A percentile compares a stretch with the other conserved stretches of the same genome.
Conservation (phyloP, 2,113 vertebrate species). For the Manacus vitellinus region DNA sequence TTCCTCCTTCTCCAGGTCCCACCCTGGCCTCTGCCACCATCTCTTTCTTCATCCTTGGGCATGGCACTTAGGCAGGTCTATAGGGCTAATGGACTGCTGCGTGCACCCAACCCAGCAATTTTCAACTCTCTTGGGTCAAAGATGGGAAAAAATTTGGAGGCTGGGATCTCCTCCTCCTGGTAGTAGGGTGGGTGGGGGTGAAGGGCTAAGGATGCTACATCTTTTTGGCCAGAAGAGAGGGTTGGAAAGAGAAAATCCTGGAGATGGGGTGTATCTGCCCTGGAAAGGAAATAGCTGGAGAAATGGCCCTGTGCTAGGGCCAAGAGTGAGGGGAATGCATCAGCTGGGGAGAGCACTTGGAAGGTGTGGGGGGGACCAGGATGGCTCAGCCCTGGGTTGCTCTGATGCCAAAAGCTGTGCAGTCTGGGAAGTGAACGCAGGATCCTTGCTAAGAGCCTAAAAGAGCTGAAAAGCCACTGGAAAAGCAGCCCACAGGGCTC, state of each 20-base stretch:
- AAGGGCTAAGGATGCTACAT: neutral
- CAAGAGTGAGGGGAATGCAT: neutral
- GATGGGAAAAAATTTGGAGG: neutral
- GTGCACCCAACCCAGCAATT: fast-evolving
- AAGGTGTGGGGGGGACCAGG: fast-evolving
- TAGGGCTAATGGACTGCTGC: neutral
- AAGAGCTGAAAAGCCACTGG: neutral
- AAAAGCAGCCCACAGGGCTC: neutral
- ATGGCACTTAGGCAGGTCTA: neutral
- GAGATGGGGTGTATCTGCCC: neutral
- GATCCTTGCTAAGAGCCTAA: neutral
- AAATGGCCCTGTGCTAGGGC: fast-evolving
- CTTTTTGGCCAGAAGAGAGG: neutral
- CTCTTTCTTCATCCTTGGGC: neutral
- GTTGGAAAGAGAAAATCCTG: neutral
- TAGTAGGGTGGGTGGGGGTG: neutral
- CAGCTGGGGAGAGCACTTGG: neutral
- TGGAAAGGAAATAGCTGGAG: neutral
- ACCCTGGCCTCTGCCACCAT: fast-evolving
- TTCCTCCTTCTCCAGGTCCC: neutral
- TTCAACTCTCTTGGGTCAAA: neutral
- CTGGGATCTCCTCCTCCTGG: neutral
- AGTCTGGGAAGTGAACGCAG: neutral
- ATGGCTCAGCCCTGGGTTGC: neutral
- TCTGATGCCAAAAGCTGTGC: neutral